phyloP scores from a whole-genome alignment of 2,888 invertebrate genomes.

The Drosophila merina region DNA sequence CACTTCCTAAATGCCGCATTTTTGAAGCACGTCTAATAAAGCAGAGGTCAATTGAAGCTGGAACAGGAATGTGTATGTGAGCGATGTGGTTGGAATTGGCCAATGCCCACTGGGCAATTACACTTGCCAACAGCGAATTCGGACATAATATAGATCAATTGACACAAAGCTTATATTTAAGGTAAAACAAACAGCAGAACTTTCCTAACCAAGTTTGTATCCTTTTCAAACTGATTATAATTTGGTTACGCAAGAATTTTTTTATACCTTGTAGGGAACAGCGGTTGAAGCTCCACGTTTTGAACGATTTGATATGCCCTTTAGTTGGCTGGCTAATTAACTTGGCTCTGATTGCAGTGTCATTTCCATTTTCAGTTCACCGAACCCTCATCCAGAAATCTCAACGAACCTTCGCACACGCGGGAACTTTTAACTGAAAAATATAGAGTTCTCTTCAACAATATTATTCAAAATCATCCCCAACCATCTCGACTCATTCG shows the following conservation, averaged over 20 bases:
- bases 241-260: not conserved
- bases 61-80: slow-evolving; percentile 3
- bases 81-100: slow-evolving; percentile 3
- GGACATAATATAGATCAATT: not conserved
- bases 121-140: slow-evolving; percentile 35
- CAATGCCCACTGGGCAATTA: not conserved
- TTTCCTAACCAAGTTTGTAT: not conserved
- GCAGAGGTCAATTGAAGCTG: slow-evolving; percentile 6
- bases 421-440: slow-evolving; percentile 27
- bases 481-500: slow-evolving; percentile 6
- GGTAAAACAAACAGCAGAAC: not conserved
- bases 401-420: not conserved
- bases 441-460: slow-evolving; percentile 55
- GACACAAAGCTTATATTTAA: not conserved
- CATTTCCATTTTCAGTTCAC: slow-evolving; percentile 22
- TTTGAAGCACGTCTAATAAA: slow-evolving; percentile 56
- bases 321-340: slow-evolving; percentile 58
- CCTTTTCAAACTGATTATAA: not conserved
- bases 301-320: slow-evolving; percentile 48
- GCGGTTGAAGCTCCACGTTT: slow-evolving; percentile 2
- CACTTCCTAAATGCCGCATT: slow-evolving; percentile 53
- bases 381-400: not conserved
- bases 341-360: slow-evolving; percentile 42
- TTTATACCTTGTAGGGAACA: not conserved
- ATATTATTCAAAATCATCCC: slow-evolving; percentile 61